These are phyloP conservation scores for Tyto alba DNA, from an alignment of 2,113 vertebrate species.

Conservation along the genomic window DNA sequence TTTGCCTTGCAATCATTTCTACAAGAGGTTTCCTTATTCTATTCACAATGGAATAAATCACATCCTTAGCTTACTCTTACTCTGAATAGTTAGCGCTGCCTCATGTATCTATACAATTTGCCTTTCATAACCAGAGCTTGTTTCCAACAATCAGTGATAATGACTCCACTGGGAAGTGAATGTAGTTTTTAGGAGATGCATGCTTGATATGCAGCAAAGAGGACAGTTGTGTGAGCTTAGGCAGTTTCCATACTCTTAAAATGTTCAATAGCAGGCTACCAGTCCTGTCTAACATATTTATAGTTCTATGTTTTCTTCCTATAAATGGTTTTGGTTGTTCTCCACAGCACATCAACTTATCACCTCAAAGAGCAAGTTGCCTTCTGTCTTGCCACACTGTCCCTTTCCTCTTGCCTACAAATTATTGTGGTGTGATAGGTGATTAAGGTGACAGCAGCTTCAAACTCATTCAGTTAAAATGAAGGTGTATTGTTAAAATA, in stretches of 20 bases:
- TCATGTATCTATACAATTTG: not conserved
- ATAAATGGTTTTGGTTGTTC: not conserved
- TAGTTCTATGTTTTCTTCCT: not conserved
- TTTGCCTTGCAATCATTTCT: not conserved
- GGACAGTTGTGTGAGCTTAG: not conserved
- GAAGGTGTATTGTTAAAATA: not conserved
- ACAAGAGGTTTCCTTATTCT: not conserved
- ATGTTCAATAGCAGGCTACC: not conserved
- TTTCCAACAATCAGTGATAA: not conserved
- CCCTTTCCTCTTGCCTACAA: not conserved
- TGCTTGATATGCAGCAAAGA: not conserved
- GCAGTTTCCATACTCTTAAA: not conserved
- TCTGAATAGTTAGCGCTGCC: not conserved
- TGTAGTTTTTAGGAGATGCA: not conserved
- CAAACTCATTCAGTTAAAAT: not conserved
- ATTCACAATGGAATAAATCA: not conserved
- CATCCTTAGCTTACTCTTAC: not conserved
- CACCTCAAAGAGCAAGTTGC: not conserved
- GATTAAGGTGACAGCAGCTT: not conserved
- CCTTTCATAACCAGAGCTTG: not conserved
- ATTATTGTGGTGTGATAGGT: not conserved
- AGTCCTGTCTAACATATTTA: not conserved
- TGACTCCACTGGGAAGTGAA: not conserved
- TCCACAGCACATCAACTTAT: not conserved
- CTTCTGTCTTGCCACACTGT: not conserved